These are phyloP conservation scores for Dermatemys mawii DNA, from an alignment of 2,113 vertebrate species.

Conservation along the genomic window DNA sequence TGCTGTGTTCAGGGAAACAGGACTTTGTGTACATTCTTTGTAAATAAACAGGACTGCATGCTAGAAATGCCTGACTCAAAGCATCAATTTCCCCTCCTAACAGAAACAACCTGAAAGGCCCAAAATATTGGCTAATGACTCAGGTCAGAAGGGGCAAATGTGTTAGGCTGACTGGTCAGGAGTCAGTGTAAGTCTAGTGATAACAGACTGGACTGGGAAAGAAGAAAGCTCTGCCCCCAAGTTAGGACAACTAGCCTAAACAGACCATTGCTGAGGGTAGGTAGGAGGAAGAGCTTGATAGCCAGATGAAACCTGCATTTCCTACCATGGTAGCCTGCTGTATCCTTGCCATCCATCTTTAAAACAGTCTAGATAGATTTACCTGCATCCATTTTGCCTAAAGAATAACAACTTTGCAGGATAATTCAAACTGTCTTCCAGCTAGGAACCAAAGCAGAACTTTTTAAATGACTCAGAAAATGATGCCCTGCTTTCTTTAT, in stretches of 20 bases:
- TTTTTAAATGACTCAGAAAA: neutral
- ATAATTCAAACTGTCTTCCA: neutral
- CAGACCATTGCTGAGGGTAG: neutral
- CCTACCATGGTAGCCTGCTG: neutral
- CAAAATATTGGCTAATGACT: neutral
- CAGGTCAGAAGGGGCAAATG: neutral
- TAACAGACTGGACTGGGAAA: neutral
- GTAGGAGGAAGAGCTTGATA: neutral
- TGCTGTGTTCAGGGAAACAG: rapidly evolving
- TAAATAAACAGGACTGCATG: neutral
- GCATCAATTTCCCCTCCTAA: slow-evolving; percentile 49
- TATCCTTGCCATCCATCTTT: neutral
- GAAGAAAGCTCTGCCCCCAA: neutral
- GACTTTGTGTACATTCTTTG: neutral
- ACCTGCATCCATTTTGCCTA: neutral
- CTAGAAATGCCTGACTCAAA: neutral
- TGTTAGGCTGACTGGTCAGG: neutral
- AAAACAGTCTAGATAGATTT: neutral
- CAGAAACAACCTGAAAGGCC: neutral
- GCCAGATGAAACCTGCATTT: neutral
- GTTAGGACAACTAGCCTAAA: neutral
- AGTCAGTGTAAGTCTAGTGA: neutral
- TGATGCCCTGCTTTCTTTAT: neutral
- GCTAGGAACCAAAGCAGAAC: neutral
- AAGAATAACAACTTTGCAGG: neutral